These are phyloP conservation scores for Bombus consobrinus DNA, from an alignment of 1,140 invertebrate species.

Conservation along the genomic window DNA sequence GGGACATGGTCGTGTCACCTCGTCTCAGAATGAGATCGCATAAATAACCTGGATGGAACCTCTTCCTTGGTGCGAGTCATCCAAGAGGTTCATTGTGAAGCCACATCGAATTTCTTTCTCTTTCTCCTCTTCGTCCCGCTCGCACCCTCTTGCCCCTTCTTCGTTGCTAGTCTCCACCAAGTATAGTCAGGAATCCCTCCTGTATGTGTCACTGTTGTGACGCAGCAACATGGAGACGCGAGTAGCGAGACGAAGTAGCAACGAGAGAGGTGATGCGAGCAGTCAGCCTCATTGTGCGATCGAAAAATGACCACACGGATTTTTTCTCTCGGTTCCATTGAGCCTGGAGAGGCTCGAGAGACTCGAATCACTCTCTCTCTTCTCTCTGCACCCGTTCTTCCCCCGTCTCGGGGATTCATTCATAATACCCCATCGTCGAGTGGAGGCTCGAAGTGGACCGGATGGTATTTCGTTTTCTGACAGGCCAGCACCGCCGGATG, in stretches of 20 bases:
- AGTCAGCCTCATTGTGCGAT: conserved; percentile 59
- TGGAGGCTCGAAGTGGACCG: conserved; percentile 73
- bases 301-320: conserved; percentile 77
- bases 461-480: conserved; percentile 79
- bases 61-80: conserved; percentile 61
- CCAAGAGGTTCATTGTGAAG: conserved; percentile 35
- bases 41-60: conserved; percentile 60
- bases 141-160: not conserved
- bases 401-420: conserved; percentile 61
- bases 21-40: conserved; percentile 63
- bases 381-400: conserved; percentile 45
- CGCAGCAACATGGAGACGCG: conserved; percentile 63
- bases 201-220: conserved; percentile 66
- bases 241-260: conserved; percentile 28
- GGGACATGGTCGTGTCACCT: conserved; percentile 62
- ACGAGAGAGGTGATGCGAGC: conserved; percentile 23
- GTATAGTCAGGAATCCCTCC: conserved; percentile 50
- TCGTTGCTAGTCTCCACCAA: conserved; percentile 21
- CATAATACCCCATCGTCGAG: conserved; percentile 69
- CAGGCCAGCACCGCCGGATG: conserved; percentile 48
- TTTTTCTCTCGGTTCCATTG: conserved; percentile 76
- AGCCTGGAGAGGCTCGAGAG: conserved; percentile 70
- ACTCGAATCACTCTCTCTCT: conserved; percentile 72
- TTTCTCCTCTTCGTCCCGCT: conserved; percentile 25
- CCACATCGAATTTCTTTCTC: conserved; percentile 29